A percentile compares a stretch with the other conserved stretches of the same genome.
These are phyloP conservation scores for Girardia tigrina DNA, from an alignment of 2,888 invertebrate genomes.

Conservation along the genomic window DNA sequence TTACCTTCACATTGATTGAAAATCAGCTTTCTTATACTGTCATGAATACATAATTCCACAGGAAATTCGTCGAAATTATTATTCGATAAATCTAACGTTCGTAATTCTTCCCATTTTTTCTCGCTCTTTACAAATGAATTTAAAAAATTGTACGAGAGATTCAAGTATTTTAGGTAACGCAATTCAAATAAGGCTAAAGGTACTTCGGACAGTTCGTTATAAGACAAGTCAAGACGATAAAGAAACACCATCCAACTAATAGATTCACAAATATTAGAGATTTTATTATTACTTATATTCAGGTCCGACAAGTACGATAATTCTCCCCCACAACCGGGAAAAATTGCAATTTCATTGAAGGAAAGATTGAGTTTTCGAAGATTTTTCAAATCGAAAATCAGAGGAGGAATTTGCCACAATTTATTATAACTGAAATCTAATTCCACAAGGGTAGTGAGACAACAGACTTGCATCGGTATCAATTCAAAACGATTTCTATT, in stretches of 20 bases:
- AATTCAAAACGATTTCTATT: background rate
- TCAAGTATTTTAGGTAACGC: constrained; percentile 5
- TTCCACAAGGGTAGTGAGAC: background rate
- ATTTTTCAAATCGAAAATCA: constrained; percentile 12
- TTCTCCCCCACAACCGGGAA: constrained; percentile 4
- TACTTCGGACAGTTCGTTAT: background rate
- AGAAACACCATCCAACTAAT: constrained; percentile 15
- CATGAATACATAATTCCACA: background rate
- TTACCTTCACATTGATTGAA: background rate
- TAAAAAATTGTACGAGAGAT: background rate
- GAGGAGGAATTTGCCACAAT: background rate
- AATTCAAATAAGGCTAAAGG: background rate
- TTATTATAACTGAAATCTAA: constrained; percentile 6
- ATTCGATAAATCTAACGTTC: background rate
- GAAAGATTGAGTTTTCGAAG: background rate
- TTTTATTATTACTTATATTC: constrained; percentile 3
- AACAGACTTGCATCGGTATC: constrained; percentile 8
- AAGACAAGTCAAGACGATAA: background rate
- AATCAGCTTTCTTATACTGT: background rate
- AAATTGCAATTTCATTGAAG: background rate
- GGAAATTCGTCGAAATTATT: background rate
- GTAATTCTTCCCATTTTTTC: constrained; percentile 8
- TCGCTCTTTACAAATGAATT: background rate
- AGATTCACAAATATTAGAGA: background rate
- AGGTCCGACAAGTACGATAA: constrained; percentile 10